Percentiles rank a stretch among this genome's conserved stretches.
Evolutionary conservation across 2,888 invertebrate species (phyloP).

Genomic region (Cosmia pyralina): DNA sequence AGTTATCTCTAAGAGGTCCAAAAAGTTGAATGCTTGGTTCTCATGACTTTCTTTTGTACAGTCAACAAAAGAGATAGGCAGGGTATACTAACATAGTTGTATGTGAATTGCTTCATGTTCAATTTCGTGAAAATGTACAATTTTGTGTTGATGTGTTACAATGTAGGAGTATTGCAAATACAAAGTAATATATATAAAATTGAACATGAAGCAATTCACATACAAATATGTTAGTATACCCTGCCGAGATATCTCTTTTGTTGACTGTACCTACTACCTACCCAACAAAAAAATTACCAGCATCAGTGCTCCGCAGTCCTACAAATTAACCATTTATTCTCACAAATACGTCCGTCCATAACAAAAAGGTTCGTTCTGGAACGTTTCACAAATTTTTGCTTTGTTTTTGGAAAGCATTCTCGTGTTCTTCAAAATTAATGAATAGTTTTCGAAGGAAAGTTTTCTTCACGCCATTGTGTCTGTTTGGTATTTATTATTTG

Average conservation of each 20-base stretch:
- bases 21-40: neutral
- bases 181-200: too few relatives aligned
- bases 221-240: too few relatives aligned
- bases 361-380: slow-evolving; percentile 37
- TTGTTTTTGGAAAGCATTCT: slow-evolving; percentile 58
- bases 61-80: too few relatives aligned
- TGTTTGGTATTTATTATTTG: slow-evolving; percentile 10
- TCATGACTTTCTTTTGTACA: neutral
- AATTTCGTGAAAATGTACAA: too few relatives aligned
- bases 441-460: slow-evolving; percentile 52
- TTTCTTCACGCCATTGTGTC: slow-evolving; percentile 33
- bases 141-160: too few relatives aligned
- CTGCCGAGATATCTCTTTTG: too few relatives aligned
- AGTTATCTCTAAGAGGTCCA: neutral
- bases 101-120: too few relatives aligned
- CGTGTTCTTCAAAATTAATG: slow-evolving; percentile 59
- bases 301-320: neutral
- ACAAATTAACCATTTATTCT: slow-evolving; percentile 44
- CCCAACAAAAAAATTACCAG: neutral
- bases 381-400: slow-evolving; percentile 46
- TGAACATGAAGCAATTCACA: too few relatives aligned
- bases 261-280: neutral
- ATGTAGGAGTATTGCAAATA: too few relatives aligned
- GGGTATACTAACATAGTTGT: too few relatives aligned
- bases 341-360: slow-evolving; percentile 21